phyloP scores from a whole-genome alignment of 2,797 vertebrate genomes.

The Lithobates sylvaticus region DNA sequence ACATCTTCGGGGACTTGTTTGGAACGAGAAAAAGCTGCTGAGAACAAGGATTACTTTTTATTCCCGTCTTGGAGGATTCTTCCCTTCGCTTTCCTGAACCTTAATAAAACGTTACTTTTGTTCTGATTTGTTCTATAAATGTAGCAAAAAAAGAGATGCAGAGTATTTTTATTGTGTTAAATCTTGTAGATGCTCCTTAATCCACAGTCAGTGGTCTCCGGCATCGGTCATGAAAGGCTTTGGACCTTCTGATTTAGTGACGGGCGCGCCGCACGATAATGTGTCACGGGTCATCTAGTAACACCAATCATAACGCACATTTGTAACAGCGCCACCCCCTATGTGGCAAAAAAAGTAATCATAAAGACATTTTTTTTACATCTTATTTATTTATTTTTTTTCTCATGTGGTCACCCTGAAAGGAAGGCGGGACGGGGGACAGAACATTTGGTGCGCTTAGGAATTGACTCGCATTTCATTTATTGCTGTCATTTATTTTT shows the following conservation, averaged over 20 bases:
- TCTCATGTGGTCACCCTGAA: no score
- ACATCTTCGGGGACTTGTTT: constrained; percentile 48
- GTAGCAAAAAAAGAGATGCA: not conserved
- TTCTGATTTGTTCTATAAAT: constrained; percentile 55
- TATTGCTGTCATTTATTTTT: no score
- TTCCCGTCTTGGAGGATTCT: constrained; percentile 37
- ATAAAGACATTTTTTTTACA: no score
- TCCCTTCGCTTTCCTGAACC: constrained; percentile 20
- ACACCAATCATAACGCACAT: no score
- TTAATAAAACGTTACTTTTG: constrained; percentile 51
- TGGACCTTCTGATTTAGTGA: no score
- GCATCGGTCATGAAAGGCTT: constrained; percentile 4
- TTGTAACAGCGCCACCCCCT: no score
- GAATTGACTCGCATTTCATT: no score
- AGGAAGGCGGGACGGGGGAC: no score
- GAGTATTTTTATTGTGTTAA: constrained; percentile 36
- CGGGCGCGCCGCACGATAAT: not conserved
- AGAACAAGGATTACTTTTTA: constrained; percentile 21
- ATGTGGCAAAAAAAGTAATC: no score
- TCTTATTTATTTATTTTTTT: no score
- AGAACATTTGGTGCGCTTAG: no score
- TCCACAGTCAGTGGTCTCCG: constrained; percentile 19
- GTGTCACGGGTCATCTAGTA: not conserved
- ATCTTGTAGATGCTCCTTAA: constrained; percentile 33
- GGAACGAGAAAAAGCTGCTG: constrained; percentile 41